These are phyloP conservation scores for Turnix velox DNA, from an alignment of 2,113 vertebrate genomes.

Conservation along the genomic window DNA sequence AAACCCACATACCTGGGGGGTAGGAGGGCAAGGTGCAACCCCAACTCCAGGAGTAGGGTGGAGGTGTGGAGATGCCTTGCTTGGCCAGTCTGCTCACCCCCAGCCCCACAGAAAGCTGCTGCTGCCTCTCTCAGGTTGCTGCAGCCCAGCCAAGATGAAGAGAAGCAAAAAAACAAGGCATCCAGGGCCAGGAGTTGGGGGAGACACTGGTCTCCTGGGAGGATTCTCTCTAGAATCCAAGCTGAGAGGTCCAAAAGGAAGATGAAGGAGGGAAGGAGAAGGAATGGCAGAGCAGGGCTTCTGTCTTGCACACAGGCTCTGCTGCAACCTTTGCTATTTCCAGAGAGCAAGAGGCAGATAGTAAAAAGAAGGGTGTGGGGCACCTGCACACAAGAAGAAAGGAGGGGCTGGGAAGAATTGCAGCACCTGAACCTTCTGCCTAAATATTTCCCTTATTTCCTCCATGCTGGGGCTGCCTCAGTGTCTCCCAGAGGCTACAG, in stretches of 20 bases:
- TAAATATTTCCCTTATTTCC: background rate
- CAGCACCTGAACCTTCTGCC: background rate
- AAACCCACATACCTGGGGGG: background rate
- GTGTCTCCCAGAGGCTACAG: background rate
- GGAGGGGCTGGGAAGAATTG: background rate
- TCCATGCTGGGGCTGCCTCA: background rate
- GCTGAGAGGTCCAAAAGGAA: background rate
- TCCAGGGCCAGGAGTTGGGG: background rate
- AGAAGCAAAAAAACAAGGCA: background rate
- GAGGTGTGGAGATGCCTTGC: accelerated
- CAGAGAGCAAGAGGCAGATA: background rate
- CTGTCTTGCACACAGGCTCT: background rate
- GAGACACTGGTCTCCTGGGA: background rate
- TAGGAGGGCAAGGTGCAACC: background rate
- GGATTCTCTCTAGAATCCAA: accelerated
- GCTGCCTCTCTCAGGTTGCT: accelerated
- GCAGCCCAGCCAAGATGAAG: accelerated
- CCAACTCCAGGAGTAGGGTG: slow-evolving; percentile 37
- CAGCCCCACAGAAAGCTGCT: background rate
- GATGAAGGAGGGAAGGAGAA: background rate
- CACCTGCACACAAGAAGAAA: background rate
- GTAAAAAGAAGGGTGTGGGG: background rate
- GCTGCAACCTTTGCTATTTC: slow-evolving; percentile 19
- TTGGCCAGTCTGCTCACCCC: accelerated
- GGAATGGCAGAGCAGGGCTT: background rate